Evolutionary conservation across 2,797 vertebrate genomes (phyloP).

Genomic region (Emydoidea blandingii): DNA sequence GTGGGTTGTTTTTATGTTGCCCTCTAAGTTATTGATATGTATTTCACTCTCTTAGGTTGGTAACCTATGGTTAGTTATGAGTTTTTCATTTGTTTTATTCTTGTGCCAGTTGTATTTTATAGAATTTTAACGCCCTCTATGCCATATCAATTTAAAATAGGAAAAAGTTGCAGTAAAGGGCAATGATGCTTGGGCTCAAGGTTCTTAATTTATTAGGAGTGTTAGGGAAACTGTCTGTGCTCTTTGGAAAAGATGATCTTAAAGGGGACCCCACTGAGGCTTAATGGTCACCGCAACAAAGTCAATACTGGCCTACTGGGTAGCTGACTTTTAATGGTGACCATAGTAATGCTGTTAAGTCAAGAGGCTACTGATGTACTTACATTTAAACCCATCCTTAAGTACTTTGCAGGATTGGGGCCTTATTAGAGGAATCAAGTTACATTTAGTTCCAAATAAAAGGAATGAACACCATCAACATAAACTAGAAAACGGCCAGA

Average conservation of each 20-base stretch:
- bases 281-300: neutral
- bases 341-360: neutral
- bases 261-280: neutral
- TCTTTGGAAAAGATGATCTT: neutral
- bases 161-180: constrained; percentile 42
- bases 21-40: neutral
- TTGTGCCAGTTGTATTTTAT: neutral
- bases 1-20: neutral
- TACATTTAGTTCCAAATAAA: neutral
- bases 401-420: neutral
- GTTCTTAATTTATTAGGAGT: constrained; percentile 61
- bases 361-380: neutral
- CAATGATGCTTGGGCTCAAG: constrained; percentile 45
- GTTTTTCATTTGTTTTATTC: neutral
- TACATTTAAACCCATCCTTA: neutral
- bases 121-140: neutral
- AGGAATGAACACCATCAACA: neutral
- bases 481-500: neutral
- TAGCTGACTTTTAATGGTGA: neutral
- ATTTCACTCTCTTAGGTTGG: neutral
- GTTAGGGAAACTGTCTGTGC: constrained; percentile 39
- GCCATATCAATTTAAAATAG: neutral
- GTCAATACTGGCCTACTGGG: neutral
- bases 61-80: neutral
- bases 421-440: neutral